A percentile compares a stretch with the other conserved stretches of the same genome.
These are phyloP conservation scores for Rhabditoides inermis DNA, from an alignment of 2,888 invertebrate genomes.

Conservation along the genomic window DNA sequence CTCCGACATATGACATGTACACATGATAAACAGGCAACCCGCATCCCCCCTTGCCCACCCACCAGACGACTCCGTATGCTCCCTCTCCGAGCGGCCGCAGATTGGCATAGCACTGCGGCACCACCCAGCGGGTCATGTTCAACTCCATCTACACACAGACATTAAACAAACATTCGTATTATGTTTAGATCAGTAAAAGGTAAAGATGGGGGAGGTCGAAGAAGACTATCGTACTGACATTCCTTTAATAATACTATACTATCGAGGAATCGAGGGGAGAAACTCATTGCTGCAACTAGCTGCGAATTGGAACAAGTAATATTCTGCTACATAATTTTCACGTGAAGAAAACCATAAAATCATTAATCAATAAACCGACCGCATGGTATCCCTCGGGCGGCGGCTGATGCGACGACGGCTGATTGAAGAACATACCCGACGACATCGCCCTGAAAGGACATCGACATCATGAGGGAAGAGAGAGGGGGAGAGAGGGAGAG, in stretches of 20 bases:
- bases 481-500: background rate
- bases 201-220: too few relatives aligned
- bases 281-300: too few relatives aligned
- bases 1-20: too few relatives aligned
- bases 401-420: slow-evolving; percentile 21
- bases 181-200: too few relatives aligned
- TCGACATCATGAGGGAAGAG: slow-evolving; percentile 4
- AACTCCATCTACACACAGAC: slow-evolving; percentile 65
- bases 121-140: slow-evolving; percentile 69
- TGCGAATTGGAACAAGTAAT: too few relatives aligned
- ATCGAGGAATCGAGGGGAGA: too few relatives aligned
- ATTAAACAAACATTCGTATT: too few relatives aligned
- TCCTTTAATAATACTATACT: too few relatives aligned
- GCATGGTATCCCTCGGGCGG: slow-evolving; percentile 23
- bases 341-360: background rate
- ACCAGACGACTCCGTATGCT: slow-evolving; percentile 41
- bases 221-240: too few relatives aligned
- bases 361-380: slow-evolving; percentile 7
- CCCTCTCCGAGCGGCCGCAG: slow-evolving; percentile 34
- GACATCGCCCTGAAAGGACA: slow-evolving; percentile 15
- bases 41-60: background rate
- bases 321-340: background rate
- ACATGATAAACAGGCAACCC: too few relatives aligned
- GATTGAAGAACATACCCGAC: slow-evolving; percentile 20
- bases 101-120: slow-evolving; percentile 29